Conservation (phyloP, 2,888 invertebrate species). For the Lepeophtheirus nordmannii region DNA sequence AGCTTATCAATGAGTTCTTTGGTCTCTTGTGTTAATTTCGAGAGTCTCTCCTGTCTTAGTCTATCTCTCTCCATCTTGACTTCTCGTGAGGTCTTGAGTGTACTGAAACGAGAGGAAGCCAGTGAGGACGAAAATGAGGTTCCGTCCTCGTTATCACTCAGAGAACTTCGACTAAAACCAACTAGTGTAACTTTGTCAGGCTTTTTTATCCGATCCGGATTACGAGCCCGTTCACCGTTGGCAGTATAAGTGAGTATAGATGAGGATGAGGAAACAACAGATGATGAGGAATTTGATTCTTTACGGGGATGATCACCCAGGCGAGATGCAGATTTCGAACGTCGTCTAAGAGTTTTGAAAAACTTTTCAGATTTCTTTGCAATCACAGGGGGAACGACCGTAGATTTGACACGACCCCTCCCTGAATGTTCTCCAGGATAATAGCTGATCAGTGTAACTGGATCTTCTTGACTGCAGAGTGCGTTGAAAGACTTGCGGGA, state of each 20-base stretch:
- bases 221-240: background rate
- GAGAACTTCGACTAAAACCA: constrained; percentile 7
- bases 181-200: background rate
- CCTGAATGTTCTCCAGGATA: background rate
- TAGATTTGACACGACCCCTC: constrained; percentile 1
- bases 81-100: constrained; percentile 27
- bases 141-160: background rate
- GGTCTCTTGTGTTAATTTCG: constrained; percentile 15
- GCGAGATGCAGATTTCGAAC: constrained; percentile 15
- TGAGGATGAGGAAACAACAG: background rate
- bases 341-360: constrained; percentile 11
- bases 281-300: background rate
- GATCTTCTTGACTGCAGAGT: background rate
- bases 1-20: constrained; percentile 14
- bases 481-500: constrained; percentile 2
- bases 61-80: constrained; percentile 28
- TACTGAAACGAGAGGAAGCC: background rate
- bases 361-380: constrained; percentile 16
- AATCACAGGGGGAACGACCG: constrained; percentile 2
- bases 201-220: constrained; percentile 11
- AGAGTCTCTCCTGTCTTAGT: constrained; percentile 23
- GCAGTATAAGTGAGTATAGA: background rate
- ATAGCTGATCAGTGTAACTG: background rate
- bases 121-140: background rate
- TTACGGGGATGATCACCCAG: background rate